Conservation (phyloP, 2,113 vertebrate species). For the Pedionomus torquatus region DNA sequence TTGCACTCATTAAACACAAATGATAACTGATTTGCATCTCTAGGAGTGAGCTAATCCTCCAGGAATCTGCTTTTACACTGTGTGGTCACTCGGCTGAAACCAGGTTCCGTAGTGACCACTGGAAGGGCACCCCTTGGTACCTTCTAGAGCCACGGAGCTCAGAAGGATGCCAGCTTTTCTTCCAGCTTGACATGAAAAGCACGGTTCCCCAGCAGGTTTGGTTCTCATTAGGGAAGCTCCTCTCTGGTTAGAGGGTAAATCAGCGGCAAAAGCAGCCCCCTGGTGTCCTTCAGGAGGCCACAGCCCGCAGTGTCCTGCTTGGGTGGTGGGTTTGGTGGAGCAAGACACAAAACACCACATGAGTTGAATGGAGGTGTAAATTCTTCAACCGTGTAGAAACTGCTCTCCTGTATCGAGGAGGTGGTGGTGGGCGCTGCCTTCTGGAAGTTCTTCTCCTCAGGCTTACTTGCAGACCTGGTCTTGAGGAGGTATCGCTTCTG, state of each 20-base stretch:
- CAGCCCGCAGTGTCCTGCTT: not conserved
- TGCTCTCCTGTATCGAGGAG: not conserved
- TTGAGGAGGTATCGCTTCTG: not conserved
- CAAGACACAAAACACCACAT: not conserved
- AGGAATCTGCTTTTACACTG: not conserved
- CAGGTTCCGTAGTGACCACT: not conserved
- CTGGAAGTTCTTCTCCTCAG: not conserved
- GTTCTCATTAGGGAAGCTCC: not conserved
- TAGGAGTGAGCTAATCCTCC: not conserved
- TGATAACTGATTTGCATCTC: slow-evolving; percentile 2
- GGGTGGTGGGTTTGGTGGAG: not conserved
- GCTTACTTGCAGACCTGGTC: not conserved
- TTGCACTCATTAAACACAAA: not conserved
- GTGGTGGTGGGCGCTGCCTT: not conserved
- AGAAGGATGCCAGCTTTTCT: not conserved
- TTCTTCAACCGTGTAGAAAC: not conserved
- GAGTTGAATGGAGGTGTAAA: no score
- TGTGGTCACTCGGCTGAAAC: not conserved
- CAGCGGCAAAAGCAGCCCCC: not conserved
- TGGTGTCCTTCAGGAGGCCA: not conserved
- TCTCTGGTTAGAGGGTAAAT: not conserved
- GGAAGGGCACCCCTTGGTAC: not conserved
- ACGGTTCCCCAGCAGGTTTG: not conserved
- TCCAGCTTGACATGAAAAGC: not conserved
- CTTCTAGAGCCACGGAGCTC: not conserved